Conservation (phyloP, 2,888 invertebrate species). For the Lasioglossum malachurum region DNA sequence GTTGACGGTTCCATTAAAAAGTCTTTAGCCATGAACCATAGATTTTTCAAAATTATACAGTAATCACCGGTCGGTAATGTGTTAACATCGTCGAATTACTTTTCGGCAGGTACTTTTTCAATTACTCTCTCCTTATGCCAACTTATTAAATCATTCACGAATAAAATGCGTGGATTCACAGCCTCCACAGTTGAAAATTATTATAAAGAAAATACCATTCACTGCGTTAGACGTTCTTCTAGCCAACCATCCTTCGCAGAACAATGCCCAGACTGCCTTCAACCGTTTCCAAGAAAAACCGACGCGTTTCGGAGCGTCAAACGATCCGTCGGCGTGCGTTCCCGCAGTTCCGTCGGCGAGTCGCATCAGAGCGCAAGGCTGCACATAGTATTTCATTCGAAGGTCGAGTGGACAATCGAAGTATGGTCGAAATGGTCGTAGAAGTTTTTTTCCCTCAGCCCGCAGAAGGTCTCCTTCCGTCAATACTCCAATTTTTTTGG, state of each 20-base stretch:
- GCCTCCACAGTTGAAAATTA: neutral
- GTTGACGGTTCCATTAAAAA: too few relatives aligned
- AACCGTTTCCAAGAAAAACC: neutral
- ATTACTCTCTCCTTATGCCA: too few relatives aligned
- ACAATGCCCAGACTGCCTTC: neutral
- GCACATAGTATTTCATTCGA: constrained; percentile 30
- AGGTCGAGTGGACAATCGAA: constrained; percentile 64
- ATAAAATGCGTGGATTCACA: neutral
- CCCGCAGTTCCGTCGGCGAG: constrained; percentile 16
- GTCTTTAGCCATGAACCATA: too few relatives aligned
- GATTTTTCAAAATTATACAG: too few relatives aligned
- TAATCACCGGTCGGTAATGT: too few relatives aligned
- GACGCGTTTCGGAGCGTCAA: neutral
- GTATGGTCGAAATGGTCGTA: constrained; percentile 59
- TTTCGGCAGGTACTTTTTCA: too few relatives aligned
- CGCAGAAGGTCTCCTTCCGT: constrained; percentile 76
- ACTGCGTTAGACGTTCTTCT: neutral
- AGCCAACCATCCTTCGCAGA: neutral
- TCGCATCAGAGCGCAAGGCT: neutral
- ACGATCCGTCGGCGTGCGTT: constrained; percentile 32
- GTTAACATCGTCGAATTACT: too few relatives aligned
- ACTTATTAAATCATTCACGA: too few relatives aligned
- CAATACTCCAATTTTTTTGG: constrained; percentile 82
- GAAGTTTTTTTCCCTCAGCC: constrained; percentile 64
- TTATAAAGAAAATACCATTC: neutral